Evolutionary conservation across 2,113 vertebrate species (phyloP), one percentile per base, ranked within the genome.

Genomic region (Leiothrix lutea): DNA sequence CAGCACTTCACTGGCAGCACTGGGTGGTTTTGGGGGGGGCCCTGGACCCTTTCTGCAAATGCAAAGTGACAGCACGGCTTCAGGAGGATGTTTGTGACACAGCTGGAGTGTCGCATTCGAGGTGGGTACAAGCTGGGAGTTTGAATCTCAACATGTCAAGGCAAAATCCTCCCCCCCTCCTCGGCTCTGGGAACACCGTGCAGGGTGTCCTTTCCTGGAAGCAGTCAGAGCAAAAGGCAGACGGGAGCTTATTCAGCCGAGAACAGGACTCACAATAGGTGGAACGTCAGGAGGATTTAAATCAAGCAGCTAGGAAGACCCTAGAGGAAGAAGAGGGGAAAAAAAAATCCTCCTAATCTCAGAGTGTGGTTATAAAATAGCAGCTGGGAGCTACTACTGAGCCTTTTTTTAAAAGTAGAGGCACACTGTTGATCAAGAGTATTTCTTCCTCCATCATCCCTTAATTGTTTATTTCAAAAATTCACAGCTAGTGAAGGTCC

Each of bases 201-300:
- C 48, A 65, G 69, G 79, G 85, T 77, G 86, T 85, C 85, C 71
- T 97, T 96, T 88, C 87, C 92, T 80, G 45, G 77, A 35, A 88
- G 77, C 80, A 56, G 64, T 7, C 44, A 69, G 40, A 91, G 90
- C 64, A 92, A 90, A 91, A 91, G 80, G 88, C 93, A 84, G 90
- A 35, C 15, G 3, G 42, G 53, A 81, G 70, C 93, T 91, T 91
- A 62, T 90, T 96, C 92, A 94, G 85, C 92, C 6, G 33, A 87
- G 69, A 93, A 94, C 9, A 14, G 83, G 82, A 35, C 48, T 94
- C n/a, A 80, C 88, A 92, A 90, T 93, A 94, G 90, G 90, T 90
- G 91, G 86, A 87, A 88, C 11, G 96, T 96, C 94, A 96, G 94
- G 93, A 95, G 90, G 92, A 84, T 87, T 97, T 97, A 97, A 96